Conservation (phyloP, 92 coral and sea anemone species). For the Montipora capitata region DNA sequence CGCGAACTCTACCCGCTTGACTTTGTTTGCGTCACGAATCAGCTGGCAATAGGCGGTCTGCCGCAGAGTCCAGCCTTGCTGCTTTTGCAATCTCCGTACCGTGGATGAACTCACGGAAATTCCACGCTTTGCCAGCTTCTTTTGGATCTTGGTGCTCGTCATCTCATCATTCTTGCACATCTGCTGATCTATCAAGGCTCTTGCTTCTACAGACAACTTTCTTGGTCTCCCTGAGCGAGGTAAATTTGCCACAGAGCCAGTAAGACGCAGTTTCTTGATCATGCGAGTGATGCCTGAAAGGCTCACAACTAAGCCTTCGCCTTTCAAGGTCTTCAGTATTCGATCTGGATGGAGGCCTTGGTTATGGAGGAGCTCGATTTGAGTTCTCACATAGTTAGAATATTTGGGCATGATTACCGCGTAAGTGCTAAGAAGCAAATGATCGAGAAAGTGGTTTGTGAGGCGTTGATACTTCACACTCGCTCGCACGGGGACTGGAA, state of each 20-base stretch:
- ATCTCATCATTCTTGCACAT: slow-evolving; percentile 29
- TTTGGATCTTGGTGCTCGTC: slow-evolving; percentile 8
- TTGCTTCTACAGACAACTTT: slow-evolving; percentile 30
- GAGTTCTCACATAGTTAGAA: slow-evolving; percentile 14
- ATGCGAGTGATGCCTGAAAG: slow-evolving; percentile 13
- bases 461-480: no score
- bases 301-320: slow-evolving; percentile 13
- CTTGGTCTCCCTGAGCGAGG: slow-evolving; percentile 27
- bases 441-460: background rate
- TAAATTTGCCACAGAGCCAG: slow-evolving; percentile 22
- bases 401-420: slow-evolving; percentile 18
- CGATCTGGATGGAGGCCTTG: slow-evolving; percentile 21
- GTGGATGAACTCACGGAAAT: no score
- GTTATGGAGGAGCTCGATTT: slow-evolving; percentile 19
- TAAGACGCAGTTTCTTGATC: background rate
- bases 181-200: slow-evolving; percentile 42
- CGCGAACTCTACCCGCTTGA: no score
- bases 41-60: no score
- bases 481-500: no score
- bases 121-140: background rate
- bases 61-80: no score
- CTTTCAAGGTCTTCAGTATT: background rate
- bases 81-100: no score
- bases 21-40: no score
- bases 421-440: background rate